Evolutionary conservation across 1,140 invertebrate species (phyloP).

Genomic region (Glossosoma conforme): DNA sequence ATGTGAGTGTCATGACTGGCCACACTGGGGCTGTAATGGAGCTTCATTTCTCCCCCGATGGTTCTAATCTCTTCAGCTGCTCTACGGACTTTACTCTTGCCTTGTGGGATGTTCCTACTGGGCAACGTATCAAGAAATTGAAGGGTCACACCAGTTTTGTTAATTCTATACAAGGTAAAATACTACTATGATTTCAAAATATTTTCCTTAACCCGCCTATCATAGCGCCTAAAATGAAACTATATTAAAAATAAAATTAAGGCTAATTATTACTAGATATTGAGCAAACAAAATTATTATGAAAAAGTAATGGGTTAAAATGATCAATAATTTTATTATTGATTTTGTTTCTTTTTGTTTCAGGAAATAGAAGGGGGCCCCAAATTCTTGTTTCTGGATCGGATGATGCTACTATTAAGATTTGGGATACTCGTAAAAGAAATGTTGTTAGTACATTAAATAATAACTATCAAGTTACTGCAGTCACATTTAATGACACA

Average conservation of each 20-base stretch:
- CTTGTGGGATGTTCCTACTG: slow-evolving; percentile 90
- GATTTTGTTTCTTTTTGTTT: slow-evolving; percentile 12
- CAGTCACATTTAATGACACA: slow-evolving; percentile 94
- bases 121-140: slow-evolving; percentile 83
- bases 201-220: no score
- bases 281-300: no score
- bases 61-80: slow-evolving; percentile 82
- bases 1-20: slow-evolving; percentile 85
- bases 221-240: no score
- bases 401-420: slow-evolving; percentile 90
- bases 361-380: slow-evolving; percentile 77
- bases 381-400: slow-evolving; percentile 87
- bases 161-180: slow-evolving; percentile 69
- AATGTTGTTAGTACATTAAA: slow-evolving; percentile 74
- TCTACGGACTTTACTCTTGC: slow-evolving; percentile 94
- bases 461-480: slow-evolving; percentile 78
- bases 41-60: slow-evolving; percentile 92
- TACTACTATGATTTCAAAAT: no score
- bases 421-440: slow-evolving; percentile 87
- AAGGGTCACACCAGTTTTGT: slow-evolving; percentile 90
- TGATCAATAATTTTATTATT: slow-evolving; percentile 1
- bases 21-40: slow-evolving; percentile 98
- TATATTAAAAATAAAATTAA: no score
- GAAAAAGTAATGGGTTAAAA: not conserved
- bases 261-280: no score